Evolutionary conservation across 2,113 vertebrate genomes (phyloP), one percentile per base, ranked within the genome.

Genomic region (Lethenteron reissneri): DNA sequence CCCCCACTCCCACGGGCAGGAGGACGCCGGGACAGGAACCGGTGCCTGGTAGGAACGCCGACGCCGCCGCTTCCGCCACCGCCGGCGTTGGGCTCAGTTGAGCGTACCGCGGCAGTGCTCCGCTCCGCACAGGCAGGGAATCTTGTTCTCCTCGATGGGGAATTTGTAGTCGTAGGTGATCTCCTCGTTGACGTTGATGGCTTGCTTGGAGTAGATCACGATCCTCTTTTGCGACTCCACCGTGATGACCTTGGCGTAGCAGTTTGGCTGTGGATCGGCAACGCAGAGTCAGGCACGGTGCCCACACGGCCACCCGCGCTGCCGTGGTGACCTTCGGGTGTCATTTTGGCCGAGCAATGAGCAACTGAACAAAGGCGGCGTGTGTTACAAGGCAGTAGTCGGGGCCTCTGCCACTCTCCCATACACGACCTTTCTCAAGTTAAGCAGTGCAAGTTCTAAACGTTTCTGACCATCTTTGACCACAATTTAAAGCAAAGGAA

Each of bases 131-230:
- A 95, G 78, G 72, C 91, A 95, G 0, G 91, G 90, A 75, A 95
- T 95, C 77, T 95, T 95, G 81, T 89, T 95, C 74, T 95, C 91
- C 76, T 95, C 91, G n/a, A 95, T 82, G 1, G 91, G 91, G 81
- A 95, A 95, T 71, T 95, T 95, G 80, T 95, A 95, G 80, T 95
- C 90, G 1, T 95, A 95, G 6, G 91, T 95, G 80, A 95, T 95
- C 77, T 95, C 91, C 77, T 95, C 91, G 1, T 95, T 89, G 76
- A 92, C 80, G 0, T 85, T 83, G 7, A 95, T 95, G 3, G 90
- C 78, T 79, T 95, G 91, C 80, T 95, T 95, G 0, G 90, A 95
- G 81, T 95, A 95, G 77, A 95, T 95, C 71, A 95, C 90, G 0
- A 95, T 95, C 78, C 94, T 94, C 78, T 95, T 95, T 84, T 95